Evolutionary conservation across 2,888 invertebrate species (phyloP), one percentile per base, ranked within the genome.

Genomic region (Pimpla rufipes): DNA sequence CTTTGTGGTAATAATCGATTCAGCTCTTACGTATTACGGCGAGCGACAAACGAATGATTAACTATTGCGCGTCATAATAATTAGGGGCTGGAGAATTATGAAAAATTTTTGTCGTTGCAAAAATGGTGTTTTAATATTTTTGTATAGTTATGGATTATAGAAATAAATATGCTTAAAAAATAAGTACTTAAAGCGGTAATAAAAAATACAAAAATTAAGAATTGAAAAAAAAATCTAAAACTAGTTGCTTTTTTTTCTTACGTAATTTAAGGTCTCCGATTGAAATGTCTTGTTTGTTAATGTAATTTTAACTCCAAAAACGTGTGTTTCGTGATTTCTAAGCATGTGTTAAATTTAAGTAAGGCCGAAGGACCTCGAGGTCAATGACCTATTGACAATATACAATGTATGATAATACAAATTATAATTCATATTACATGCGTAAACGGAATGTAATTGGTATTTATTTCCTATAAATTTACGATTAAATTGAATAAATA

Each of bases 41-140:
- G 45, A 50, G 64, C 75, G 75, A 79, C 70, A 71, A 79, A 79
- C 57, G 52, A 52, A 55, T 52, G 67, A 79, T 79, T 62, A 66
- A 79, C 79, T 50, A 79, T 55, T 35, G 37, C 37, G 23, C 10
- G 37, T 68, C 40, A 29, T 62, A 78, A 52, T 35, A 40, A 52
- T 55, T 16, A 35, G n/a, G 45, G 45, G 57, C 40, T 55, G 45
- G 23, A 18, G 37, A 47, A 16, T n/a, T 47, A 23, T 7, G 16
- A n/a, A 71, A 70, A 7, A 18, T 21, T 40, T 47, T 55, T 55
- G 2, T 2, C 5, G 29, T 3, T 5, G 29, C 29, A 29, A 29
- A 5, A 29, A 29, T 29, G 11, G 1, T 13, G 2, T 42, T 5
- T 5, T 42, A 42, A 42, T 42, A 42, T 42, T 11, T 42, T 5